These are phyloP conservation scores for Riparia riparia DNA, from an alignment of 2,113 vertebrate genomes.

Conservation along the genomic window DNA sequence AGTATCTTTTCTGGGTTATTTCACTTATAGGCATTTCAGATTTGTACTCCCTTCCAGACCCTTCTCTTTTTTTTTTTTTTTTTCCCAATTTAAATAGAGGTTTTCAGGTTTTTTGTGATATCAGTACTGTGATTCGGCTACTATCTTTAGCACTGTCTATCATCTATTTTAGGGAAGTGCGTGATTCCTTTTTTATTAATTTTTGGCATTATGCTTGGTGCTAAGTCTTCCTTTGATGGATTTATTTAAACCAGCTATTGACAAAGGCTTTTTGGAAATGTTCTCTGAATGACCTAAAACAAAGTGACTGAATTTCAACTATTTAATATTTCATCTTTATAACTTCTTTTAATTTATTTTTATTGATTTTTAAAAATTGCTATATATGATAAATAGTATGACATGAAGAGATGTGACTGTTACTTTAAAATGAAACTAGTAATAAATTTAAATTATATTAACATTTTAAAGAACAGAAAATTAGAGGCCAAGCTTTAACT, in stretches of 20 bases:
- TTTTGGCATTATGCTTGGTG: neutral
- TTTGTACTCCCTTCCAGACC: neutral
- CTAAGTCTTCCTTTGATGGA: neutral
- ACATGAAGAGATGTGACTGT: neutral
- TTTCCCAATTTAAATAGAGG: neutral
- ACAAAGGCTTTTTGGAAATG: neutral
- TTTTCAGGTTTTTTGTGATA: neutral
- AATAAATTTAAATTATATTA: conserved; percentile 13
- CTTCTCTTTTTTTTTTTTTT: neutral
- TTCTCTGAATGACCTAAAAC: neutral
- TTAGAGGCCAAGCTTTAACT: neutral
- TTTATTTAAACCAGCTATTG: conserved; percentile 2
- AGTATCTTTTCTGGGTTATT: neutral
- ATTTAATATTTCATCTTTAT: neutral
- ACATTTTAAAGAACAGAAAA: conserved; percentile 27
- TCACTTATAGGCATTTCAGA: neutral
- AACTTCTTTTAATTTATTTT: neutral
- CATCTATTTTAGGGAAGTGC: neutral
- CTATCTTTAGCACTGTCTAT: neutral
- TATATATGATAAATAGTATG: neutral
- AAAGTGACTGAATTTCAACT: neutral
- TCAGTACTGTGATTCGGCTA: neutral
- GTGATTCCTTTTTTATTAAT: neutral
- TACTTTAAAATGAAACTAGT: conserved; percentile 13
- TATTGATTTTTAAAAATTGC: neutral